Conservation (phyloP, 1,140 invertebrate genomes). For the Polyergus mexicanus region DNA sequence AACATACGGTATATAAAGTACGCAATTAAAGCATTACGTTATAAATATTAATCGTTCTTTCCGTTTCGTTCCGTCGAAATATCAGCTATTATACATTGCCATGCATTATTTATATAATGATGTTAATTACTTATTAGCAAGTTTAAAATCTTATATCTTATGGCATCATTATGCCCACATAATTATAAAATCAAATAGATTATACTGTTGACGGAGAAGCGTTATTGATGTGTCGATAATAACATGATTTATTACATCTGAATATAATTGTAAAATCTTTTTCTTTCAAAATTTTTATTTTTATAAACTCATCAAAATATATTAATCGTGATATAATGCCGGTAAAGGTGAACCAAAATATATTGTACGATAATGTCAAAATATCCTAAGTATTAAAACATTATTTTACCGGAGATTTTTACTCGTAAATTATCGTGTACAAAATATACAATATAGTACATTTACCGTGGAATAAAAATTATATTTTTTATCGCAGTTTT, state of each 20-base stretch:
- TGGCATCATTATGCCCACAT: neutral
- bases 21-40: slow-evolving; percentile 74
- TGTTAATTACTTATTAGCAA: slow-evolving; percentile 44
- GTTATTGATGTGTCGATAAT: neutral
- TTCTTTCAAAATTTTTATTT: neutral
- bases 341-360: neutral
- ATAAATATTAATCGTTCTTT: slow-evolving; percentile 80
- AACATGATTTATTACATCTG: neutral
- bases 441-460: too few relatives aligned
- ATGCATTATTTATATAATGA: slow-evolving; percentile 14
- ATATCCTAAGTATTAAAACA: too few relatives aligned
- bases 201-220: neutral
- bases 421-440: too few relatives aligned
- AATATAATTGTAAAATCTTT: neutral
- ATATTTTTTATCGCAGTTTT: too few relatives aligned
- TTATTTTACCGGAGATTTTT: too few relatives aligned
- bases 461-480: too few relatives aligned
- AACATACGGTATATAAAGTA: slow-evolving; percentile 67
- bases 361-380: too few relatives aligned
- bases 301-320: neutral
- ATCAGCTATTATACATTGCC: neutral
- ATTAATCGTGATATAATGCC: neutral
- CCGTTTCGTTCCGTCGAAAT: slow-evolving; percentile 60
- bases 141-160: slow-evolving; percentile 7
- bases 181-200: neutral